Percentiles rank a stretch among this genome's conserved stretches.
phyloP scores from a whole-genome alignment of 2,113 vertebrate genomes.

The Halcyon malimbica region DNA sequence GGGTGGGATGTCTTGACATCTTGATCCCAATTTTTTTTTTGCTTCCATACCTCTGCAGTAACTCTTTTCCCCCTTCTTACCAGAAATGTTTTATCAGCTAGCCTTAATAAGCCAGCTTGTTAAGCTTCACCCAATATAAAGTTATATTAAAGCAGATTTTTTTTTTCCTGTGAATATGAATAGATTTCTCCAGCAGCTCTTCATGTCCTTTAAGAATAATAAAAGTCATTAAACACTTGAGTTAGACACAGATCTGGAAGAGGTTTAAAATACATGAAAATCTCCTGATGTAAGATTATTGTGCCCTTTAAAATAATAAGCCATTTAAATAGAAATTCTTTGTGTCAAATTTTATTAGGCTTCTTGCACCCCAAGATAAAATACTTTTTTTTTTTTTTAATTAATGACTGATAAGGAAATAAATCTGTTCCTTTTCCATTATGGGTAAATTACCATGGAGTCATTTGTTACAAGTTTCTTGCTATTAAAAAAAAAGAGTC shows the following conservation, averaged over 20 bases:
- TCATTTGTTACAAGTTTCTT: not conserved
- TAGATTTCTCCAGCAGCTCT: not conserved
- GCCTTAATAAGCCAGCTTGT: not conserved
- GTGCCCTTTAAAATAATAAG: slow-evolving; percentile 1
- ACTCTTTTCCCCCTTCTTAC: not conserved
- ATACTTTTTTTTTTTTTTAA: not conserved
- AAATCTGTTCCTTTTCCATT: not conserved
- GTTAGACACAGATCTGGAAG: not conserved
- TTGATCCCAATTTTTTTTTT: not conserved
- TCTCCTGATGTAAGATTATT: not conserved
- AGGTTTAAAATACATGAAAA: not conserved
- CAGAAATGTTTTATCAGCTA: not conserved
- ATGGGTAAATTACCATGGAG: not conserved
- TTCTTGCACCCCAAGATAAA: not conserved
- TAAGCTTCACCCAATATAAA: slow-evolving; percentile 1
- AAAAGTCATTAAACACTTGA: slow-evolving; percentile 21
- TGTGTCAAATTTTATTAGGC: not conserved
- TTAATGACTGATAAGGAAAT: not conserved
- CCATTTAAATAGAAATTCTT: not conserved
- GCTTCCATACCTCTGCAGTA: not conserved
- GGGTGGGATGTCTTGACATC: not conserved
- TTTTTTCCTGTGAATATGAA: not conserved
- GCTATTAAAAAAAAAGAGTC: not conserved
- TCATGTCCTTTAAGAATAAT: not conserved
- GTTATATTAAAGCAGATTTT: not conserved